These are phyloP conservation scores for Psittacus erithacus DNA, from an alignment of 2,113 vertebrate genomes.

Conservation along the genomic window DNA sequence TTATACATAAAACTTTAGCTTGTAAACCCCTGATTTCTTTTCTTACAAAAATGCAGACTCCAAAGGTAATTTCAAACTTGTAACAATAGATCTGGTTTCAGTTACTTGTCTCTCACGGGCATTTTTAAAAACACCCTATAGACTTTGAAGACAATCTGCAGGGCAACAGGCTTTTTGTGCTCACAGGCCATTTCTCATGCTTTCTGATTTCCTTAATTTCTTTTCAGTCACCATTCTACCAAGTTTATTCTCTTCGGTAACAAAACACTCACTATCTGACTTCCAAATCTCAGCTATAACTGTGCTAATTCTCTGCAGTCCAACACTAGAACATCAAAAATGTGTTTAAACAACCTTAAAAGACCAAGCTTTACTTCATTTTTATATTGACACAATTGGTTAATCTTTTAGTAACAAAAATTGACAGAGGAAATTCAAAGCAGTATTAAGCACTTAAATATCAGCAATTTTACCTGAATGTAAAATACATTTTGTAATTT, in stretches of 20 bases:
- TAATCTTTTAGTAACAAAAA: conserved; percentile 17
- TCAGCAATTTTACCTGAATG: conserved; percentile 11
- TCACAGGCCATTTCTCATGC: neutral
- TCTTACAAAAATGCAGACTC: neutral
- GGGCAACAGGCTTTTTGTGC: rapidly evolving
- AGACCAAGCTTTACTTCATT: neutral
- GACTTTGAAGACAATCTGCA: neutral
- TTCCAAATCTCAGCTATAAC: neutral
- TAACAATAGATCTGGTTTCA: neutral
- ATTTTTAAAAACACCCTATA: neutral
- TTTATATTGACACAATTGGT: neutral
- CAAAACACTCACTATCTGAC: neutral
- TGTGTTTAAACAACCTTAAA: neutral
- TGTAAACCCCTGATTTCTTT: neutral
- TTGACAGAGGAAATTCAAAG: conserved; percentile 1
- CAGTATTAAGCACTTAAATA: neutral
- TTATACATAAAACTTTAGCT: neutral
- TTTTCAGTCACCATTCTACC: neutral
- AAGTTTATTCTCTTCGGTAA: neutral
- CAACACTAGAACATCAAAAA: neutral
- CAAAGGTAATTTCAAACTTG: neutral
- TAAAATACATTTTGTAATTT: neutral
- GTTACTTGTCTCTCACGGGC: neutral
- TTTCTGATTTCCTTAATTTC: neutral
- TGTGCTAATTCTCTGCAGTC: neutral